These are phyloP conservation scores for Alentia gelatinosa DNA, from an alignment of 2,888 invertebrate species.

Conservation along the genomic window DNA sequence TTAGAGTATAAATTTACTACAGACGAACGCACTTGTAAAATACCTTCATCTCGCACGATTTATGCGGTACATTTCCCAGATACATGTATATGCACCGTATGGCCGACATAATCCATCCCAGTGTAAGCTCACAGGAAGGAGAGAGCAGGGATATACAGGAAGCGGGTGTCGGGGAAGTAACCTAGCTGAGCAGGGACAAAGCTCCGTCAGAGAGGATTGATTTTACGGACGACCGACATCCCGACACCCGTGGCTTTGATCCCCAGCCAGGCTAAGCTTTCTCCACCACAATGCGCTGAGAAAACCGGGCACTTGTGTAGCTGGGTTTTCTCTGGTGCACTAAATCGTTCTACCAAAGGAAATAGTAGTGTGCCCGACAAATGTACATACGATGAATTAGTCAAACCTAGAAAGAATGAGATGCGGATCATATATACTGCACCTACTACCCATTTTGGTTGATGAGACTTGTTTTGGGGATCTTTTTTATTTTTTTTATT, in stretches of 20 bases:
- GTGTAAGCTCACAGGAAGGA: background rate
- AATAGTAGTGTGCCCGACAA: no score
- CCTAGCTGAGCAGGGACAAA: background rate
- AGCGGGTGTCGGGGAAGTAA: background rate
- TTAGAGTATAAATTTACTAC: no score
- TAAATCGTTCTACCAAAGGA: no score
- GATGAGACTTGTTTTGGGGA: no score
- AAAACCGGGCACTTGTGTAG: background rate
- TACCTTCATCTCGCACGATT: background rate
- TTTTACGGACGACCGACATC: background rate
- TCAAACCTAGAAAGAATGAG: no score
- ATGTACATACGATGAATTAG: no score
- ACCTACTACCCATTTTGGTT: no score
- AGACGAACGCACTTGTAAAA: no score
- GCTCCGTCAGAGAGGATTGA: background rate
- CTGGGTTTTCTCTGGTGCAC: no score
- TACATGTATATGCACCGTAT: background rate
- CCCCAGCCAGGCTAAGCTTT: background rate
- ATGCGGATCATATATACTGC: no score
- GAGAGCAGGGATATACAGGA: background rate
- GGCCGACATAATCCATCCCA: background rate
- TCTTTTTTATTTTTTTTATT: no score
- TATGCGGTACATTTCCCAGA: background rate
- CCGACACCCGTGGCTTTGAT: background rate
- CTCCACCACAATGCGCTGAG: background rate